Evolutionary conservation across 1,140 invertebrate genomes (phyloP).

Genomic region (Drosophila setifemur): DNA sequence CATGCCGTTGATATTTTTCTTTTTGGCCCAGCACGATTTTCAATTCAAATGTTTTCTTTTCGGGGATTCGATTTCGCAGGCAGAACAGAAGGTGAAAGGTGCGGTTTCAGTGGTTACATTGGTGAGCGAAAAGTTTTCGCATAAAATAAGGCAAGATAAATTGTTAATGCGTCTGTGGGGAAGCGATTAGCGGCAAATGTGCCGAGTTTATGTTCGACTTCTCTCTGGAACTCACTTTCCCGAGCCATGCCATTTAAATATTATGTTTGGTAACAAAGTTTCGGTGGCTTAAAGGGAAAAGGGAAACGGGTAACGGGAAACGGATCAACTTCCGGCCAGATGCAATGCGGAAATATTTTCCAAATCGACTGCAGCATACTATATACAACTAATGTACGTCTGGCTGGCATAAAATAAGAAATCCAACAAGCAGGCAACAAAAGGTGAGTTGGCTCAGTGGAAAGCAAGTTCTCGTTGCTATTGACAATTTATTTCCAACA

Average conservation of each 20-base stretch:
- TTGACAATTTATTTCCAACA: conserved; percentile 68
- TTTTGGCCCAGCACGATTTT: conserved; percentile 53
- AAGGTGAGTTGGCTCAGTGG: conserved; percentile 50
- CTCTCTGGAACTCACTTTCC: conserved; percentile 3
- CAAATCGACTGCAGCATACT: conserved; percentile 18
- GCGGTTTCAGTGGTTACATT: conserved; percentile 11
- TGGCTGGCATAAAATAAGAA: conserved; percentile 12
- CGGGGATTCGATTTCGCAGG: conserved; percentile 40
- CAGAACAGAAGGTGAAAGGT: conserved; percentile 7
- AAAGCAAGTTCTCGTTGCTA: conserved; percentile 43
- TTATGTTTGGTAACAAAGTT: conserved; percentile 6
- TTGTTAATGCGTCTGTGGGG: conserved; percentile 80
- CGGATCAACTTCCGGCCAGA: background rate
- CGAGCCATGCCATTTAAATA: conserved; percentile 40
- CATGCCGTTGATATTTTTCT: conserved; percentile 55
- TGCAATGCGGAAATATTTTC: conserved; percentile 26
- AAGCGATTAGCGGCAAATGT: conserved; percentile 79
- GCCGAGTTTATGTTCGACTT: conserved; percentile 66
- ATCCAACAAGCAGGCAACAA: conserved; percentile 12
- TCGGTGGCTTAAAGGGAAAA: conserved; percentile 8
- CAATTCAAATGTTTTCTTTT: conserved; percentile 66
- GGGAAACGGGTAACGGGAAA: background rate
- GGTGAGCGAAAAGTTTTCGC: conserved; percentile 61
- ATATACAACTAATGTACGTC: conserved; percentile 19
- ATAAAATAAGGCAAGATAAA: conserved; percentile 80